Conservation (phyloP, 2,113 vertebrate genomes). For the Indicator indicator region DNA sequence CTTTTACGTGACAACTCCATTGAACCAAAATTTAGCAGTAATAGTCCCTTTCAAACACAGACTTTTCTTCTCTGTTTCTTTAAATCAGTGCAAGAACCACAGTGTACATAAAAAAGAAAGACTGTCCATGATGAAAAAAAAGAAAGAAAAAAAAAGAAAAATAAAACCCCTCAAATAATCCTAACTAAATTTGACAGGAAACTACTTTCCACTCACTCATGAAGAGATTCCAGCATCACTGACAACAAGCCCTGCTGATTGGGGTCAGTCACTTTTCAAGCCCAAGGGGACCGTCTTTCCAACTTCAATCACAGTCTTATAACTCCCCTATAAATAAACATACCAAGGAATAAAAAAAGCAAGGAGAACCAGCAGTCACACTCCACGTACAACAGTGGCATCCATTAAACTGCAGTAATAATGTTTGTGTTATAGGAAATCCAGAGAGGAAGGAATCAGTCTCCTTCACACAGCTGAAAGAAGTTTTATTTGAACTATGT, state of each 20-base stretch:
- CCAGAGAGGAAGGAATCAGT: background rate
- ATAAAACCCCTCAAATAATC: background rate
- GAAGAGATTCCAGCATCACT: conserved; percentile 44
- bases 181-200: conserved; percentile 57
- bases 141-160: background rate
- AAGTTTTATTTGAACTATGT: conserved; percentile 1
- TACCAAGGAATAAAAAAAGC: background rate
- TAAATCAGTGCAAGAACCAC: background rate
- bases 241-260: conserved; percentile 47
- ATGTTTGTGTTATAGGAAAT: background rate
- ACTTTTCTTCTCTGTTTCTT: background rate
- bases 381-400: background rate
- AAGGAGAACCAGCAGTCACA: background rate
- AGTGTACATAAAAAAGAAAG: background rate
- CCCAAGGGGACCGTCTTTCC: conserved; percentile 33
- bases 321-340: conserved; percentile 50
- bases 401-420: background rate
- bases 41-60: background rate
- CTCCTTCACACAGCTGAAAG: background rate
- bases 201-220: conserved; percentile 32
- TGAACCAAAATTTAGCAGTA: conserved; percentile 16
- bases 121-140: background rate
- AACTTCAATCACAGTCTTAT: conserved; percentile 35
- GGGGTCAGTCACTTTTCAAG: conserved; percentile 52
- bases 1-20: background rate